Conservation (phyloP, 2,113 vertebrate species). For the Chascanopsetta lugubris region DNA sequence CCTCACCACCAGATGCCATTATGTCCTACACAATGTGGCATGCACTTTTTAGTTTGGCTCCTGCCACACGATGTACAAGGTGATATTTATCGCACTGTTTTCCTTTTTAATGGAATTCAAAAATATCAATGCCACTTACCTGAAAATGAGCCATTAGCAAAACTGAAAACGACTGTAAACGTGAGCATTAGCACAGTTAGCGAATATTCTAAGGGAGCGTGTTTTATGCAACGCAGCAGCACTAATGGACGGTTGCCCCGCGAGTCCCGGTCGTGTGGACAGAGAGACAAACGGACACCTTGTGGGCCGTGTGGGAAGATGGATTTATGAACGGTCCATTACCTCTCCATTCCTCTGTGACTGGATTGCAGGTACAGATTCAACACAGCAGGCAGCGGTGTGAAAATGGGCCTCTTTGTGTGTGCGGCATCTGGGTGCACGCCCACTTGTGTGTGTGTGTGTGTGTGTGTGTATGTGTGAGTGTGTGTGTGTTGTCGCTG, state of each 20-base stretch:
- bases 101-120: too few relatives aligned
- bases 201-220: neutral
- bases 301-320: slow-evolving; percentile 52
- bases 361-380: slow-evolving; percentile 60
- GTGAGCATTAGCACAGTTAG: too few relatives aligned
- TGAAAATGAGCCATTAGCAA: too few relatives aligned
- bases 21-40: too few relatives aligned
- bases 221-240: slow-evolving; percentile 10
- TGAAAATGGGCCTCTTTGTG: slow-evolving; percentile 21
- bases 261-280: slow-evolving; percentile 20
- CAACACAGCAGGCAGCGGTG: slow-evolving; percentile 45
- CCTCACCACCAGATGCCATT: too few relatives aligned
- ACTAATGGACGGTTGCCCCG: slow-evolving; percentile 27
- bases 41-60: too few relatives aligned
- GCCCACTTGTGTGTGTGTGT: neutral
- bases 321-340: slow-evolving; percentile 58
- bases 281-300: slow-evolving; percentile 27
- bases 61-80: too few relatives aligned
- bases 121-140: too few relatives aligned
- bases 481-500: neutral
- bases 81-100: too few relatives aligned
- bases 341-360: slow-evolving; percentile 56
- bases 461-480: neutral
- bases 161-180: too few relatives aligned
- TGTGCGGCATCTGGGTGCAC: neutral